Conservation (phyloP, 2,113 vertebrate genomes). For the Athene noctua region DNA sequence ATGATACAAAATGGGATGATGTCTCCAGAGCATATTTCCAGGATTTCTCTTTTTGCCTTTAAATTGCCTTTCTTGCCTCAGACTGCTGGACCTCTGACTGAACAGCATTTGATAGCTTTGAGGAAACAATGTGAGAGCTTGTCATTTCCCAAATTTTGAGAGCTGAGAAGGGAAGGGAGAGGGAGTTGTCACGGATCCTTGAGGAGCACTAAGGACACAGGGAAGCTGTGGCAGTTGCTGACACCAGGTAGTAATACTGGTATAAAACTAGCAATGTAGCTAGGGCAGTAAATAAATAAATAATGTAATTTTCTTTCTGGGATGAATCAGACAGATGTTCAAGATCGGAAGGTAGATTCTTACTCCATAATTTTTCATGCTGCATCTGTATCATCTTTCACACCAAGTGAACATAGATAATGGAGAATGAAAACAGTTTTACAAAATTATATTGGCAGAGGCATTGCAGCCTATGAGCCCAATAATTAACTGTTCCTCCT, state of each 20-base stretch:
- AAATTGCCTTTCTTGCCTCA: not conserved
- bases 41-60: not conserved
- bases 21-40: not conserved
- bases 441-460: not conserved
- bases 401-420: not conserved
- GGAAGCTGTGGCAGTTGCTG: not conserved
- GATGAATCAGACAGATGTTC: not conserved
- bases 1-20: fast-evolving
- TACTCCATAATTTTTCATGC: not conserved
- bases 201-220: fast-evolving
- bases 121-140: not conserved
- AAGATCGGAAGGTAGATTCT: not conserved
- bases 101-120: not conserved
- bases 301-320: not conserved
- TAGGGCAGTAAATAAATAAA: not conserved
- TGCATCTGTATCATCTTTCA: not conserved
- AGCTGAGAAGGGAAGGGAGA: not conserved
- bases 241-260: not conserved
- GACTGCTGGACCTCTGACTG: not conserved
- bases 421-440: not conserved
- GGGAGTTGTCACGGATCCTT: fast-evolving
- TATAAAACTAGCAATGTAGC: not conserved
- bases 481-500: not conserved
- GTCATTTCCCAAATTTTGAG: not conserved
- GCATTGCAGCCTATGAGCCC: not conserved